A percentile compares a stretch with the other conserved stretches of the same genome.
Evolutionary conservation across 2,888 invertebrate genomes (phyloP).

Genomic region (Ennomos quercinarius): DNA sequence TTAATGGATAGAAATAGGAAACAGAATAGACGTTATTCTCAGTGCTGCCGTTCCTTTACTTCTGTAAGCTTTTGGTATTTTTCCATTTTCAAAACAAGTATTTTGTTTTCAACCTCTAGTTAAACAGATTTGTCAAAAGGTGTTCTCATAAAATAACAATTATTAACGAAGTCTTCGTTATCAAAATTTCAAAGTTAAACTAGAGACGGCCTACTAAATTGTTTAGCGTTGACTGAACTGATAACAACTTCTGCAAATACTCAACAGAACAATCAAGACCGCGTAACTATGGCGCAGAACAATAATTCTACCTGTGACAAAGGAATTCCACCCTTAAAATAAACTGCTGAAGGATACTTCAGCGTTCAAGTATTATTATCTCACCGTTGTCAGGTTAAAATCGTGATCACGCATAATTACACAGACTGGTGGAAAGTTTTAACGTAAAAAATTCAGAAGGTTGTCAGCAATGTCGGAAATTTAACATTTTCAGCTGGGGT

Average conservation of each 20-base stretch:
- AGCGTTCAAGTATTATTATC: slow-evolving; percentile 29
- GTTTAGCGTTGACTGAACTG: neutral
- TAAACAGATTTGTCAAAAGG: too few species aligned
- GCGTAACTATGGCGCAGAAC: neutral
- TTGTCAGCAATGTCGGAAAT: slow-evolving; percentile 24
- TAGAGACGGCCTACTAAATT: too few species aligned
- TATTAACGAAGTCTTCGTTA: too few species aligned
- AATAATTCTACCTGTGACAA: slow-evolving; percentile 1
- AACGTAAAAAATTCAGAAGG: slow-evolving; percentile 29
- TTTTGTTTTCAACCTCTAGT: too few species aligned
- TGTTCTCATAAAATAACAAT: too few species aligned
- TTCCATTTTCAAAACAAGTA: too few species aligned
- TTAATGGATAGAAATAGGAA: slow-evolving; percentile 53
- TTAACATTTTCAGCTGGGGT: slow-evolving; percentile 7
- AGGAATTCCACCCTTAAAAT: slow-evolving; percentile 5
- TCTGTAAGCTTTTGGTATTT: neutral
- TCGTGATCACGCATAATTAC: slow-evolving; percentile 44
- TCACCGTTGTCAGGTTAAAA: slow-evolving; percentile 36
- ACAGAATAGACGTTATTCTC: slow-evolving; percentile 31
- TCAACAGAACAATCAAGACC: neutral
- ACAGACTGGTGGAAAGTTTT: slow-evolving; percentile 27
- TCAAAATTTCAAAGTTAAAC: too few species aligned
- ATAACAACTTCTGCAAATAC: neutral
- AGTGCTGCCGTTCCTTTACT: neutral
- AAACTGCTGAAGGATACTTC: slow-evolving; percentile 4